Evolutionary conservation across 2,113 vertebrate species (phyloP).

Genomic region (Maccullochella peelii): DNA sequence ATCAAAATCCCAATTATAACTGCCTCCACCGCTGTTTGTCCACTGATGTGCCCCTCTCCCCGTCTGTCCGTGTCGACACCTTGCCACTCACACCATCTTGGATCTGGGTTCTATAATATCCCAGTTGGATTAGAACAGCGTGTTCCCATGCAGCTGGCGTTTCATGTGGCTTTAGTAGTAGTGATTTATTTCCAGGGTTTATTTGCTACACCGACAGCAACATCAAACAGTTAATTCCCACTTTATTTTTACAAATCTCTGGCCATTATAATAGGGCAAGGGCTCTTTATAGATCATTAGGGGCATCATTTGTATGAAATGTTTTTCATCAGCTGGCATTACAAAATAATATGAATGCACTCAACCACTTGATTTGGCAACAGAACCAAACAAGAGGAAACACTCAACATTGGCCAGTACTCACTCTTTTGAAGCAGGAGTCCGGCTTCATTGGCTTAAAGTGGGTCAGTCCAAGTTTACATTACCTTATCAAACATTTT

Average conservation of each 20-base stretch:
- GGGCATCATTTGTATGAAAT: neutral
- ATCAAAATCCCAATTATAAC: slow-evolving; percentile 1
- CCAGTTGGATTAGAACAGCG: slow-evolving; percentile 58
- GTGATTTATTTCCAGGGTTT: slow-evolving; percentile 41
- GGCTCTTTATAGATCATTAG: neutral
- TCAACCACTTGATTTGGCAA: slow-evolving; percentile 1
- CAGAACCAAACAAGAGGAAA: neutral
- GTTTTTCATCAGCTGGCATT: slow-evolving; percentile 5
- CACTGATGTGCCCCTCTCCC: neutral
- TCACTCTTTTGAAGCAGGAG: neutral
- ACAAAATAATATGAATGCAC: slow-evolving; percentile 14
- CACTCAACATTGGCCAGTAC: neutral
- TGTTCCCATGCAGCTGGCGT: slow-evolving; percentile 66
- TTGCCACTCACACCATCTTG: slow-evolving; percentile 57
- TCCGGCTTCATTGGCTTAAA: neutral
- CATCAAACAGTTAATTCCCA: slow-evolving; percentile 25
- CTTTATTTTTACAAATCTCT: neutral
- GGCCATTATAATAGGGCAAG: neutral
- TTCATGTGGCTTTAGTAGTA: slow-evolving; percentile 51
- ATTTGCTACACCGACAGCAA: slow-evolving; percentile 16
- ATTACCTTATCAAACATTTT: slow-evolving; percentile 14
- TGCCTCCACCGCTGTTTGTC: slow-evolving; percentile 2
- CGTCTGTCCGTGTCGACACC: slow-evolving; percentile 39
- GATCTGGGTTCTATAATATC: slow-evolving; percentile 43
- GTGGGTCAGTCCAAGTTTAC: slow-evolving; percentile 19